Evolutionary conservation across 2,888 invertebrate species (phyloP), one percentile per base, ranked within the genome.

Genomic region (Biston stratarius): DNA sequence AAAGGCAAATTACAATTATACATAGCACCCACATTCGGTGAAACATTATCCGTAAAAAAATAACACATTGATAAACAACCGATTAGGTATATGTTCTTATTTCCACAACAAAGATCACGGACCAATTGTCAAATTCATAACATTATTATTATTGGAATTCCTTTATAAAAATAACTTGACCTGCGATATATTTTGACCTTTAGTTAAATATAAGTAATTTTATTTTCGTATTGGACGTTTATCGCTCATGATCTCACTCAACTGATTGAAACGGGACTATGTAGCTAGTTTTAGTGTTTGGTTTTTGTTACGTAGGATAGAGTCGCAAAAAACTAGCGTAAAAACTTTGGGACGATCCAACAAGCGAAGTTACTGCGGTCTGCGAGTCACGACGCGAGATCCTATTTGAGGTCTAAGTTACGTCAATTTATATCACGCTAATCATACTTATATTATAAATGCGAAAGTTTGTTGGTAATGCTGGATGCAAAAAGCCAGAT

Each of bases 311-410:
- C 61, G 48, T 42, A 7, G 66, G 52, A 65, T 42, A 11, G 14
- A 11, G 34, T n/a, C 12, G 49, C 59, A 63, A 63, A 65, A 67
- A 62, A 56, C 15, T 14, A 24, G 0, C 45, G 40, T 34, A 68
- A 68, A 68, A 68, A 67, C 59, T 45, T 36, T 57, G 49, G 40
- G 56, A 48, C 60, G 55, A 60, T 47, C 52, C 60, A 64, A 63
- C 59, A 67, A 57, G 51, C 59, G 40, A 59, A 55, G 51, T 45
- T 59, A 52, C 45, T 56, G 53, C 57, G 62, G 62, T 49, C 24
- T 14, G 36, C 42, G 11, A 12, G 56, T 64, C 60, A 67, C 60
- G 63, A 64, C 51, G 59, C 8, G n/a, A 10, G 59, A 67, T 62
- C 62, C 62, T 67, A 60, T 59, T 67, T 48, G 53, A 57, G 55